Evolutionary conservation across 2,888 invertebrate genomes (phyloP).

Genomic region (Crocallis elinguaria): DNA sequence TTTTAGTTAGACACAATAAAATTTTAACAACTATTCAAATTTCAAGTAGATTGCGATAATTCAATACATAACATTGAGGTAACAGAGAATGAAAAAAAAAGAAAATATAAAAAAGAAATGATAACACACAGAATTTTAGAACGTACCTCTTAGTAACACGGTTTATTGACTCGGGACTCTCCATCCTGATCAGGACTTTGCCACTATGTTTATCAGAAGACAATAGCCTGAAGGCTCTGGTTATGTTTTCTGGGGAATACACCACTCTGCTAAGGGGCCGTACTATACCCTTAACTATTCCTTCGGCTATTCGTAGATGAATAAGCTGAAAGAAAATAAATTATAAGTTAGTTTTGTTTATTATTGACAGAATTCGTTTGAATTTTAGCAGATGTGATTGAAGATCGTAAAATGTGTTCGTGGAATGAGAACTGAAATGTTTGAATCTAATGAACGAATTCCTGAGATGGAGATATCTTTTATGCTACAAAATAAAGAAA

Average conservation of each 20-base stretch:
- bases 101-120: too few species aligned
- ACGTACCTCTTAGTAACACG: constrained; percentile 49
- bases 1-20: too few species aligned
- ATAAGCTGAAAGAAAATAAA: constrained; percentile 68
- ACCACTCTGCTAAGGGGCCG: constrained; percentile 87
- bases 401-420: too few species aligned
- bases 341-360: not conserved
- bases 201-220: constrained; percentile 86
- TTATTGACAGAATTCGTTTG: too few species aligned
- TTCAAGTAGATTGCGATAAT: too few species aligned
- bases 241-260: constrained; percentile 86
- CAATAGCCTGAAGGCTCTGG: constrained; percentile 87
- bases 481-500: too few species aligned
- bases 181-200: constrained; percentile 52
- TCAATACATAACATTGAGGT: not conserved
- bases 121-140: too few species aligned
- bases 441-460: too few species aligned
- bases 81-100: not conserved
- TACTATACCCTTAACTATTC: constrained; percentile 87
- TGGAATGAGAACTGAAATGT: too few species aligned
- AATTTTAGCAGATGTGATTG: too few species aligned
- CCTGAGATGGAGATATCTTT: too few species aligned
- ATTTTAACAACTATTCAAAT: too few species aligned
- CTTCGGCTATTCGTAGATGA: constrained; percentile 82
- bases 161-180: constrained; percentile 43